These are phyloP conservation scores for Pteropus rufus DNA, from an alignment of 2,797 vertebrate genomes.

Conservation along the genomic window DNA sequence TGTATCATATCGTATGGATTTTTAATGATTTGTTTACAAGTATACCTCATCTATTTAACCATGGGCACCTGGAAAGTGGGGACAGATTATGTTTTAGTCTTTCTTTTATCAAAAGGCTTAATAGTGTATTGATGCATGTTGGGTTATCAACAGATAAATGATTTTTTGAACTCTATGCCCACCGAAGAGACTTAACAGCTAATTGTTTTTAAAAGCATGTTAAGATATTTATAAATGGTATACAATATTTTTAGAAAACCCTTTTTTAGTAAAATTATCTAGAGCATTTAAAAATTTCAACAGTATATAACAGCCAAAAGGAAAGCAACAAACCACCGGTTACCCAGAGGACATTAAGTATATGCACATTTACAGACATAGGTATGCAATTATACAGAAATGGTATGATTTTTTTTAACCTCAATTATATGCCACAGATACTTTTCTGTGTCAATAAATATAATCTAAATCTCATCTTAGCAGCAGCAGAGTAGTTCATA, in stretches of 20 bases:
- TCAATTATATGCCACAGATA: neutral
- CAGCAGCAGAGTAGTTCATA: neutral
- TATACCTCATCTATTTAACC: neutral
- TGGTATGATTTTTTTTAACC: neutral
- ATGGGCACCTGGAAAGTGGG: neutral
- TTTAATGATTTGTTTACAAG: neutral
- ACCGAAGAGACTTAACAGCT: neutral
- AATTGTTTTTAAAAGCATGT: neutral
- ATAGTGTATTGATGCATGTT: too few relatives aligned
- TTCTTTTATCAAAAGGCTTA: neutral
- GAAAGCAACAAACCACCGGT: neutral
- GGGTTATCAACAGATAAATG: neutral
- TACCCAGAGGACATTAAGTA: neutral
- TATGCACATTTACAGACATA: neutral
- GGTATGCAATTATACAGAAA: neutral
- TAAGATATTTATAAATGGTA: neutral
- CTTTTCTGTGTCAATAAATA: neutral
- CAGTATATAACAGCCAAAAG: neutral
- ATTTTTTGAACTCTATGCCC: neutral
- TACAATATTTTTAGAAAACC: neutral
- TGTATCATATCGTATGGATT: neutral
- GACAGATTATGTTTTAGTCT: neutral
- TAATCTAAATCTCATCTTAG: neutral
- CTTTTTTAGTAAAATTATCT: neutral
- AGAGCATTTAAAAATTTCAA: neutral